phyloP scores from a whole-genome alignment of 1,140 invertebrate genomes.

The Bilobella aurantiaca region DNA sequence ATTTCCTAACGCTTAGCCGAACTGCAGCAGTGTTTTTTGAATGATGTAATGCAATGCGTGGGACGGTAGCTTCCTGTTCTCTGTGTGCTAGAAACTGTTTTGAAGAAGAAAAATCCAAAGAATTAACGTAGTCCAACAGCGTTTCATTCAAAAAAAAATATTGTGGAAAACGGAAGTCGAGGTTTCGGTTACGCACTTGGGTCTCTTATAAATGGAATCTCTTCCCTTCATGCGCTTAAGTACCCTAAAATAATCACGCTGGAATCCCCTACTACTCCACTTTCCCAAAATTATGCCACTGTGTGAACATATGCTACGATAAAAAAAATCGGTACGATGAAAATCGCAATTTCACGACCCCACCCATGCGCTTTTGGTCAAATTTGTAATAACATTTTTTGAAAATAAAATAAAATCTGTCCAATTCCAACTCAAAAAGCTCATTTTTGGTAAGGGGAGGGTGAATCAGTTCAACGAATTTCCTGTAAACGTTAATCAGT shows the following conservation, averaged over 20 bases:
- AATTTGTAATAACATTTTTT: too few relatives aligned
- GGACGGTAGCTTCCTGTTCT: neutral
- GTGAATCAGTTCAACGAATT: too few relatives aligned
- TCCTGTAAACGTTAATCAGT: neutral
- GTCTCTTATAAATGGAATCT: constrained; percentile 5
- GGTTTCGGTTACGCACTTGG: constrained; percentile 34
- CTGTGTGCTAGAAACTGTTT: neutral
- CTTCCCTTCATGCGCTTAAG: neutral
- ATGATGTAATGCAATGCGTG: constrained; percentile 1
- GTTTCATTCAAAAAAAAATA: constrained; percentile 13
- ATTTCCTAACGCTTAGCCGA: neutral
- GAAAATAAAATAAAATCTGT: too few relatives aligned
- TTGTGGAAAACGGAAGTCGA: constrained; percentile 31
- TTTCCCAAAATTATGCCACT: constrained; percentile 7
- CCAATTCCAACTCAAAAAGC: neutral
- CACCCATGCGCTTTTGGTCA: too few relatives aligned
- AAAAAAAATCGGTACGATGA: too few relatives aligned
- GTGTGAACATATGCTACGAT: neutral
- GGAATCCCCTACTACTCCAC: neutral
- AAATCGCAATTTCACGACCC: too few relatives aligned
- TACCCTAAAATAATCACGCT: neutral
- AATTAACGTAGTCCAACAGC: neutral
- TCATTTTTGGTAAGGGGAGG: neutral
- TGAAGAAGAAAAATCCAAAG: neutral
- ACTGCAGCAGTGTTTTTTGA: neutral